Conservation (phyloP, 2,797 vertebrate species). For the Linurgus olivaceus region DNA sequence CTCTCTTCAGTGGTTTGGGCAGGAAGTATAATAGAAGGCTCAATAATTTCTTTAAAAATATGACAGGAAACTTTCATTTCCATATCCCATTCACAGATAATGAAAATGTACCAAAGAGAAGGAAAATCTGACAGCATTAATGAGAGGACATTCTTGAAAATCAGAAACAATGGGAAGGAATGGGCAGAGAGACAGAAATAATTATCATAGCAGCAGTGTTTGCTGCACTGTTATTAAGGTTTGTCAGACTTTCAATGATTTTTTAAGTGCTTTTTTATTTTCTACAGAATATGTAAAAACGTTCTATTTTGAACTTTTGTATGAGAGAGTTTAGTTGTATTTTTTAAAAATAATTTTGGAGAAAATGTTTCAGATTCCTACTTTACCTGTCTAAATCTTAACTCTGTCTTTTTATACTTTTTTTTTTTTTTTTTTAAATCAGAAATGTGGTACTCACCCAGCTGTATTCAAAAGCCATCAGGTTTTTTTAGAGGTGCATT, state of each 20-base stretch:
- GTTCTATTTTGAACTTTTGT: neutral
- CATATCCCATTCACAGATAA: conserved; percentile 2
- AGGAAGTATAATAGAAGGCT: conserved; percentile 22
- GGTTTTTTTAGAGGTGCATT: neutral
- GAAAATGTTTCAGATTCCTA: neutral
- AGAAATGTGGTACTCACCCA: neutral
- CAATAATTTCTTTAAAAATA: conserved; percentile 31
- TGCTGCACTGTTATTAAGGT: conserved; percentile 59
- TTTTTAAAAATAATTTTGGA: neutral
- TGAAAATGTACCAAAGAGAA: neutral
- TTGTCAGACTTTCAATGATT: conserved; percentile 39
- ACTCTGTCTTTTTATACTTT: neutral
- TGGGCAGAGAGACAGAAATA: conserved; percentile 27
- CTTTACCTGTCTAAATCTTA: neutral
- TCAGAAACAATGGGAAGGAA: conserved; percentile 42
- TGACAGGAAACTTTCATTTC: conserved; percentile 40
- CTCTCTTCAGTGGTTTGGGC: neutral
- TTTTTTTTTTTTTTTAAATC: neutral
- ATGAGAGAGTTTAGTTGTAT: neutral
- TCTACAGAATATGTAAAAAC: neutral
- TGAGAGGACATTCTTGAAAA: conserved; percentile 42
- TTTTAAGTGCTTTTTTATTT: conserved; percentile 1
- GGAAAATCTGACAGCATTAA: conserved; percentile 32
- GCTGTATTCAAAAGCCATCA: neutral
- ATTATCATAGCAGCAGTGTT: conserved; percentile 3